Percentiles rank a stretch among this genome's conserved stretches.
Evolutionary conservation across 2,888 invertebrate genomes (phyloP).

Genomic region (Uropetala carovei): DNA sequence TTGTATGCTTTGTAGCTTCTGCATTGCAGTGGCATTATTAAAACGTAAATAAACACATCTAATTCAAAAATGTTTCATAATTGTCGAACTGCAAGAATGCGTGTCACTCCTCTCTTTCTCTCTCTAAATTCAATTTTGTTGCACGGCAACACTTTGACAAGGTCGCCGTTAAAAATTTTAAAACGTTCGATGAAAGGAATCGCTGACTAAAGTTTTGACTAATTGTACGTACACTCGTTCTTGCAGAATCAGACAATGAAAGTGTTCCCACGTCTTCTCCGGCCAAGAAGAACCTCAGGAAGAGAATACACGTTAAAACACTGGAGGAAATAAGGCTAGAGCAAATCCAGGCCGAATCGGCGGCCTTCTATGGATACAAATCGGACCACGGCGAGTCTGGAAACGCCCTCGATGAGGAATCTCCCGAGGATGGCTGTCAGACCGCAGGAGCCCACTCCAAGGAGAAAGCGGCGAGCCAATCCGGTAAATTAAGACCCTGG

Average conservation of each 20-base stretch:
- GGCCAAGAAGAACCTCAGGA: conserved; percentile 75
- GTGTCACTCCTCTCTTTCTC: conserved; percentile 61
- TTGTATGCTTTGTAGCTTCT: conserved; percentile 63
- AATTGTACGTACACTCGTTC: conserved; percentile 76
- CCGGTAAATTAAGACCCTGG: conserved; percentile 66
- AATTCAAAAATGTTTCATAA: conserved; percentile 66
- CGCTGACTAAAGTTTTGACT: conserved; percentile 66
- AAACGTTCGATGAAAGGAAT: conserved; percentile 62
- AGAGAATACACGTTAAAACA: conserved; percentile 78
- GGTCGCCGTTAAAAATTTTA: not conserved
- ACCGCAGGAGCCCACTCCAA: conserved; percentile 72
- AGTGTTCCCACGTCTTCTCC: conserved; percentile 82
- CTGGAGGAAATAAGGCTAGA: conserved; percentile 84
- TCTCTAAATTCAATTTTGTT: not conserved
- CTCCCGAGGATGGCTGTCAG: conserved; percentile 70
- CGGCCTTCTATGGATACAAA: conserved; percentile 84
- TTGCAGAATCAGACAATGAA: conserved; percentile 89
- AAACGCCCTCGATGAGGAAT: conserved; percentile 26
- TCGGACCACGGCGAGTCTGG: conserved; percentile 46
- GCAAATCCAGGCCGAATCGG: conserved; percentile 83
- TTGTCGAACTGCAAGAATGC: conserved; percentile 70
- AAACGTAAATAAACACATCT: conserved; percentile 65
- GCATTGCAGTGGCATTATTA: conserved; percentile 59
- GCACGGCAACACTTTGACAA: not conserved
- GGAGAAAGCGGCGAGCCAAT: conserved; percentile 65